These are phyloP conservation scores for Cheirogaleus medius DNA, from an alignment of 2,113 vertebrate species.

Conservation along the genomic window DNA sequence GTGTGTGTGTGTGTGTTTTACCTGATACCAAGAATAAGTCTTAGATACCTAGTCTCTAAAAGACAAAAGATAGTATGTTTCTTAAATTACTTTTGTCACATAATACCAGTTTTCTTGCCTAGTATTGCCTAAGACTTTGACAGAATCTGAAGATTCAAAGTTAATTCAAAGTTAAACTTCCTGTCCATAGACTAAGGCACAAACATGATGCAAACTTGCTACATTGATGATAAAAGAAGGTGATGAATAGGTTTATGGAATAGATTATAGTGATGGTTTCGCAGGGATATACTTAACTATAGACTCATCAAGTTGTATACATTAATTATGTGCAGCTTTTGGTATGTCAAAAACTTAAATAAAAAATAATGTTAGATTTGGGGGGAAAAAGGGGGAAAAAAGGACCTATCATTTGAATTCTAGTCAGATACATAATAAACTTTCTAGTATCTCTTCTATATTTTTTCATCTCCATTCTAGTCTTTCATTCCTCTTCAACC, in stretches of 20 bases:
- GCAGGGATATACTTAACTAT: fast-evolving
- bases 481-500: background rate
- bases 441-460: background rate
- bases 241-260: too few relatives aligned
- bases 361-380: background rate
- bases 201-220: background rate
- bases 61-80: background rate
- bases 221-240: background rate
- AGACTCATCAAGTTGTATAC: background rate
- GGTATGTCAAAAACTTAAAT: background rate
- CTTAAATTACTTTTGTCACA: background rate
- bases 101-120: background rate
- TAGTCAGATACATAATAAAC: background rate
- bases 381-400: background rate
- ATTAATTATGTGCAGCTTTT: background rate
- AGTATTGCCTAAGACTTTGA: background rate
- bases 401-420: background rate
- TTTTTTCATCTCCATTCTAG: background rate
- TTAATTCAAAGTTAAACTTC: background rate
- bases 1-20: background rate
- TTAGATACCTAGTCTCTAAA: background rate
- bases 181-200: background rate
- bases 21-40: background rate
- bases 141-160: background rate
- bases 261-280: background rate